A percentile compares a stretch with the other conserved stretches of the same genome.
phyloP scores from a whole-genome alignment of 2,797 vertebrate genomes.

The Lutjanus argentimaculatus region DNA sequence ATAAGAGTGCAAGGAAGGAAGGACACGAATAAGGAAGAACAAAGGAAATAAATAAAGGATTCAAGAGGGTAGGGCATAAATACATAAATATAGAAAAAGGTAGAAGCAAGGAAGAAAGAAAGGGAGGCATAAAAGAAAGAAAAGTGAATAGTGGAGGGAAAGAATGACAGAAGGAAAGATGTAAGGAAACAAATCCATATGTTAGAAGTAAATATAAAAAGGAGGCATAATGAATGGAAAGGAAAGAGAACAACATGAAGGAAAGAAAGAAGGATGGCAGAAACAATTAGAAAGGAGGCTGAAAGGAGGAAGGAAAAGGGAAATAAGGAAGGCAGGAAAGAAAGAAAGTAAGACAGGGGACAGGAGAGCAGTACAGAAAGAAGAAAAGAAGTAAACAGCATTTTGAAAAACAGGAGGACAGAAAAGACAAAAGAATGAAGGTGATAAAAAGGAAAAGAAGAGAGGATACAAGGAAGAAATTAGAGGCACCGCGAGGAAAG shows the following conservation, averaged over 20 bases:
- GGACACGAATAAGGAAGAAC: not conserved
- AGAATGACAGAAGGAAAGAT: not conserved
- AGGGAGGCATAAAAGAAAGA: not conserved
- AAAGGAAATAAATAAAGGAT: not conserved
- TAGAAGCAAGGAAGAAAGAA: not conserved
- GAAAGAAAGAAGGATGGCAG: not conserved
- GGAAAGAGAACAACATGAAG: not conserved
- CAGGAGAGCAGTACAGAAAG: no score
- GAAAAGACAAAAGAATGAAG: no score
- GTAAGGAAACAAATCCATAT: not conserved
- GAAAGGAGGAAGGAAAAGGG: not conserved
- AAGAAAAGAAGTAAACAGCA: not conserved
- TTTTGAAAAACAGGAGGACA: no score
- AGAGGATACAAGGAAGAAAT: not conserved
- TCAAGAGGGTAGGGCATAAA: not conserved
- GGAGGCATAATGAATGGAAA: not conserved
- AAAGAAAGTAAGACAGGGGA: not conserved
- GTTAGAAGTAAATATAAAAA: not conserved
- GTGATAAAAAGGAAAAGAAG: no score
- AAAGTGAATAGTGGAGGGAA: no score
- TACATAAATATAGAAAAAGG: not conserved
- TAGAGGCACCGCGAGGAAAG: not conserved
- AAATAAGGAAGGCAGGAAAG: not conserved
- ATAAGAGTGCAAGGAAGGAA: not conserved
- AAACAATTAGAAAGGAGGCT: not conserved